Percentiles rank a stretch among this genome's conserved stretches.
phyloP scores from a whole-genome alignment of 2,113 vertebrate species.

The Ictalurus punctatus region DNA sequence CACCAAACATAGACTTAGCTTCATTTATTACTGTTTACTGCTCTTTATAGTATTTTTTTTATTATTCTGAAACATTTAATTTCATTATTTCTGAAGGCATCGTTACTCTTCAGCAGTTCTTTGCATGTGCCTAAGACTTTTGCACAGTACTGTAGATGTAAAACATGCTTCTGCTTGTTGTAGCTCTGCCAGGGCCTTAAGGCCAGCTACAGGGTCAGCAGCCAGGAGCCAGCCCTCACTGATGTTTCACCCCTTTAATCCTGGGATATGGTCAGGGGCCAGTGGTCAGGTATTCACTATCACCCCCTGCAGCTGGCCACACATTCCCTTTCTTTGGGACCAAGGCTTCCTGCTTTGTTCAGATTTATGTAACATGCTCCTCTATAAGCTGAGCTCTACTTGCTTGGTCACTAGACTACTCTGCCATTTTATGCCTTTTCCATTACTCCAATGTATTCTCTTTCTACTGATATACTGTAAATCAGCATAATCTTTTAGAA shows the following conservation, averaged over 20 bases:
- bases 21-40: too few species aligned
- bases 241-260: neutral
- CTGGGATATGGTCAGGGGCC: neutral
- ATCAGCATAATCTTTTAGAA: neutral
- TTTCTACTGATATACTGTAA: neutral
- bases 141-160: neutral
- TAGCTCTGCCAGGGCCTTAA: neutral
- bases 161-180: neutral
- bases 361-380: neutral
- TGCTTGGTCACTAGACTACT: neutral
- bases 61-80: too few species aligned
- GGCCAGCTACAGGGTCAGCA: neutral
- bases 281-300: neutral
- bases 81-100: too few species aligned
- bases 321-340: neutral
- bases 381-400: neutral
- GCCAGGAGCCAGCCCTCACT: neutral
- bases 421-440: neutral
- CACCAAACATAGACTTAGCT: too few species aligned
- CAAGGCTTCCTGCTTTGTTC: neutral
- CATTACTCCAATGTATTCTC: too few species aligned
- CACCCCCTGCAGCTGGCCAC: neutral
- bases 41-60: too few species aligned
- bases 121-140: too few species aligned
- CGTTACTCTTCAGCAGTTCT: too few species aligned